Percentiles rank a stretch among this genome's conserved stretches.
Evolutionary conservation across 2,113 vertebrate genomes (phyloP).

Genomic region (Epinephelus cyanopodus): DNA sequence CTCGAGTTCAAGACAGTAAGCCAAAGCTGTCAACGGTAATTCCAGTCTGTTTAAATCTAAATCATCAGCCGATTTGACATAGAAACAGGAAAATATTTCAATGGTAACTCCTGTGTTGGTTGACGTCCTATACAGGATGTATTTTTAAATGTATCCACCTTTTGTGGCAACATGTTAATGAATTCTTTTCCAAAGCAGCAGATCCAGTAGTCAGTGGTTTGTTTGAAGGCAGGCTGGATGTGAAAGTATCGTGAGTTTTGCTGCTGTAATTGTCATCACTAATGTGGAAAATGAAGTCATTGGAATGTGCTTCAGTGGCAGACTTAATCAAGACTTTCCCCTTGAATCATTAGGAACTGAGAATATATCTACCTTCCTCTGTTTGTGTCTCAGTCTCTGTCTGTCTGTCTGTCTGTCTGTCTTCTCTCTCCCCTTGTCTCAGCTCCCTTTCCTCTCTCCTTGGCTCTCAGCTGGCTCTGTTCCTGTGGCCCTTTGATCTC

Average conservation of each 20-base stretch:
- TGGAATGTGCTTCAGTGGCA: slow-evolving; percentile 27
- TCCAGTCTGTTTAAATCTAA: background rate
- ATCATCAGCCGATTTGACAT: background rate
- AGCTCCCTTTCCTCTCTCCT: slow-evolving; percentile 62
- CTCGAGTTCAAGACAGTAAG: background rate
- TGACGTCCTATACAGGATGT: background rate
- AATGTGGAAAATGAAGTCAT: slow-evolving; percentile 39
- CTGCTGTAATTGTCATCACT: slow-evolving; percentile 23
- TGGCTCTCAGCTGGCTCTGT: slow-evolving; percentile 76
- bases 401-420: slow-evolving; percentile 53
- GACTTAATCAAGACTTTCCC: slow-evolving; percentile 54
- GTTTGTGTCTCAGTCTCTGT: slow-evolving; percentile 45
- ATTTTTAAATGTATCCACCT: slow-evolving; percentile 15
- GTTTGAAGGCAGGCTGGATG: background rate
- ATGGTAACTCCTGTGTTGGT: no score
- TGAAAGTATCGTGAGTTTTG: background rate
- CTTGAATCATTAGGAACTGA: slow-evolving; percentile 28
- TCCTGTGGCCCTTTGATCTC: slow-evolving; percentile 82
- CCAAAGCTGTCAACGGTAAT: background rate
- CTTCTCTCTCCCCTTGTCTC: slow-evolving; percentile 56
- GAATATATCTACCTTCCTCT: slow-evolving; percentile 39
- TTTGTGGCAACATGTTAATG: background rate
- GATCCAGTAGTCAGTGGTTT: background rate
- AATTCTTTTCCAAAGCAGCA: background rate
- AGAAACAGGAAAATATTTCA: background rate